Evolutionary conservation across 1,140 invertebrate species (phyloP), one percentile per base, ranked within the genome.

Genomic region (Leptopilina boulardi): DNA sequence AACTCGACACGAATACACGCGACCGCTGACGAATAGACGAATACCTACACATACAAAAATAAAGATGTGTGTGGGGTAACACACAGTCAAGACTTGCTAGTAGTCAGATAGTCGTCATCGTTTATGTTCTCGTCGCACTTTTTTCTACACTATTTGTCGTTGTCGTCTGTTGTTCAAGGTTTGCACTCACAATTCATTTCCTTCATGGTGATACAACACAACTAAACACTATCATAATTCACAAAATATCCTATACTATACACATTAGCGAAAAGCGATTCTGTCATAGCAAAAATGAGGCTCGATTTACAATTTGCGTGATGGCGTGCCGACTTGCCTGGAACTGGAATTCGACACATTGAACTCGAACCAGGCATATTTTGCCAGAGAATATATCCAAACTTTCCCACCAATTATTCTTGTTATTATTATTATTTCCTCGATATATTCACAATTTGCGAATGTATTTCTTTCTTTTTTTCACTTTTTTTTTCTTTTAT

Each of bases 51-150:
- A 19, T 13, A 42, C 0, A 15, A 59, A 13, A 34, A 73, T 11
- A 47, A 66, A 19, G 23, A 44, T 11, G 38, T 19, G 38, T n/a
- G 26, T 13, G 19, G 19, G 47, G 56, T 51, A 30, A 38, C 5
- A 26, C 73, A 74, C 23, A 76, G 47, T 78, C 78, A 76, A 47
- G 26, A 72, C 15, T 42, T 8, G 71, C 75, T 72, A 73, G 75
- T 2, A 71, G 73, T 51, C 47, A 51, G 34, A 38, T 38, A 38
- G 4, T 51, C 18, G 47, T 51, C 47, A 18, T 18, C 47, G 47
- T 51, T 5, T 15, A 15, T n/a, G 41, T 47, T 13, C 44, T 15
- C 13, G 44, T 47, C n/a, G 11, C 11, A 4, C 44, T 13, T n/a
- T n/a, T n/a, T n/a, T n/a, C n/a, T n/a, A n/a, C n/a, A n/a, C n/a